Percentiles rank a stretch among this genome's conserved stretches.
phyloP scores from a whole-genome alignment of 2,888 invertebrate species.

The Taenaris catops region DNA sequence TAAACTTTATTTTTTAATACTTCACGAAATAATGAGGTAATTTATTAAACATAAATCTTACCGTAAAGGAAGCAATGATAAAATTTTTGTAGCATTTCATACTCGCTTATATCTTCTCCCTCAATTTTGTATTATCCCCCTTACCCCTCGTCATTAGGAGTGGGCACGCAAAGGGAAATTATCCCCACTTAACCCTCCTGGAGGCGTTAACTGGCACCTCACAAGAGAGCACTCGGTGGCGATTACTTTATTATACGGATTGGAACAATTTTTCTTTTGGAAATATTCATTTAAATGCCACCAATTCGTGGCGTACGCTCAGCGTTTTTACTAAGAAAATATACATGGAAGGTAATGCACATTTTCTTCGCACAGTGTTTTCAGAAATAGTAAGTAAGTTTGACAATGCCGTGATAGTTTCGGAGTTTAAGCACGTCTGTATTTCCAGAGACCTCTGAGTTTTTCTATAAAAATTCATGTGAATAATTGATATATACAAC shows the following conservation, averaged over 20 bases:
- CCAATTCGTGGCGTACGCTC: slow-evolving; percentile 5
- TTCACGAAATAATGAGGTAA: too few species aligned
- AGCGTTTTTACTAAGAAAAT: slow-evolving; percentile 7
- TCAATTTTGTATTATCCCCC: slow-evolving; percentile 28
- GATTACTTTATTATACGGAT: slow-evolving; percentile 76
- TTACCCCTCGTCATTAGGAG: slow-evolving; percentile 58
- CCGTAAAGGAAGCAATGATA: slow-evolving; percentile 11
- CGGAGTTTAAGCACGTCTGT: too few species aligned
- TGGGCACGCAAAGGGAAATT: slow-evolving; percentile 77
- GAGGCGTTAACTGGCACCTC: slow-evolving; percentile 78
- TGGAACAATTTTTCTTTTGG: slow-evolving; percentile 60
- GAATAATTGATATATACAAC: too few species aligned
- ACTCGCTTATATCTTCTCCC: slow-evolving; percentile 23
- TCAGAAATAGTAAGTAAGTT: too few species aligned
- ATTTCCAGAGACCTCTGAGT: too few species aligned
- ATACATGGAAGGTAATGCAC: slow-evolving; percentile 11
- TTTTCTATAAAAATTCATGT: too few species aligned
- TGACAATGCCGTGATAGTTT: too few species aligned
- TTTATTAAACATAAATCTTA: too few species aligned
- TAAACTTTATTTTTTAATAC: too few species aligned
- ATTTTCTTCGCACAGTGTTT: too few species aligned
- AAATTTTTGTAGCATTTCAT: slow-evolving; percentile 26
- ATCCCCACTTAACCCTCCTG: slow-evolving; percentile 77
- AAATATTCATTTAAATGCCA: slow-evolving; percentile 30
- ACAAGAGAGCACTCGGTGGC: slow-evolving; percentile 60